Evolutionary conservation across 2,888 invertebrate species (phyloP).

Genomic region (Melangyna quadrimaculata): DNA sequence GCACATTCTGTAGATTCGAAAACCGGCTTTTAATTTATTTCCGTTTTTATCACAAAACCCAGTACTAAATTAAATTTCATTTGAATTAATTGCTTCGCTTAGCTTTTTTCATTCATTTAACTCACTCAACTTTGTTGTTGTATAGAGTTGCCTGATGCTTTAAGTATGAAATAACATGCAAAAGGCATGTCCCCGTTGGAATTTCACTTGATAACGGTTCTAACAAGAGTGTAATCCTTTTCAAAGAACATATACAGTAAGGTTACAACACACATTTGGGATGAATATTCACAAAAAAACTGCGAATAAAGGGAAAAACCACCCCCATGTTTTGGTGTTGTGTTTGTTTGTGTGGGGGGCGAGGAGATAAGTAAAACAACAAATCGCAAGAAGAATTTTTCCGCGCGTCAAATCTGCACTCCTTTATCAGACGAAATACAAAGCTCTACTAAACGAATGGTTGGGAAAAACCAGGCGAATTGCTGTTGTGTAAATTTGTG

Average conservation of each 20-base stretch:
- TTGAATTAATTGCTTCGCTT: slow-evolving; percentile 57
- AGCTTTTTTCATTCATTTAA: slow-evolving; percentile 34
- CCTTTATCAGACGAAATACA: slow-evolving; percentile 63
- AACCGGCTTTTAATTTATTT: slow-evolving; percentile 46
- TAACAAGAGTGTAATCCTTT: slow-evolving; percentile 55
- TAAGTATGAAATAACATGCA: slow-evolving; percentile 51
- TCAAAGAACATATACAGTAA: slow-evolving; percentile 21
- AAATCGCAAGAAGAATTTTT: slow-evolving; percentile 48
- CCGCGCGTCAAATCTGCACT: slow-evolving; percentile 56
- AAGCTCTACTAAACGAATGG: slow-evolving; percentile 63
- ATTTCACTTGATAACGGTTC: slow-evolving; percentile 60
- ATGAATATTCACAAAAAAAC: slow-evolving; percentile 5
- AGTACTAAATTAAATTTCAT: slow-evolving; percentile 60
- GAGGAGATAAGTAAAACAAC: neutral
- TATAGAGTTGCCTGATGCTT: neutral
- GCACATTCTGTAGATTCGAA: neutral
- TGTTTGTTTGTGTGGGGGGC: neutral
- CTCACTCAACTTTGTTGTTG: slow-evolving; percentile 32
- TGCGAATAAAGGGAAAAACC: neutral
- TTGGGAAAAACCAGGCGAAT: slow-evolving; percentile 68
- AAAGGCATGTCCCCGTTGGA: slow-evolving; percentile 53
- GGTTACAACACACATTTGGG: slow-evolving; percentile 23
- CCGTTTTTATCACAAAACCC: slow-evolving; percentile 19
- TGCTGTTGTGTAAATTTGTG: slow-evolving; percentile 58
- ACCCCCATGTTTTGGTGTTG: no score